Evolutionary conservation across 2,797 vertebrate genomes (phyloP), one percentile per base, ranked within the genome.

Genomic region (Rhynchonycteris naso): DNA sequence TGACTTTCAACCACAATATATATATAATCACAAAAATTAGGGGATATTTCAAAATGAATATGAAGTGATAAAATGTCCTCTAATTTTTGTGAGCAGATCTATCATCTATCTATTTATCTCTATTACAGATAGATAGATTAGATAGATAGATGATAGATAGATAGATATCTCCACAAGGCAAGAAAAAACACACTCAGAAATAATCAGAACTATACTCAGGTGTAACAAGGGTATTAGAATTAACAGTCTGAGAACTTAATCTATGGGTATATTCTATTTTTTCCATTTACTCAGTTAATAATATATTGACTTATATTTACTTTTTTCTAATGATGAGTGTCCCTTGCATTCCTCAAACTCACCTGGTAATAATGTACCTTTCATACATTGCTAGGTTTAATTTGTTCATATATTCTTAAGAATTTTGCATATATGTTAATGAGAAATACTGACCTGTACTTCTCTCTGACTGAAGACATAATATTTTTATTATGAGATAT

Each of bases 401-500:
- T 54, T 43, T 90, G 22, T 7, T 80, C 50, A 28, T n/a, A 26
- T 86, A 18, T 59, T 86, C 47, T 50, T 56, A 88, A 82, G 35
- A 82, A 75, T 61, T 52, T 68, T 68, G 9, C 8, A 43, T 43
- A 43, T 43, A 43, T 43, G 43, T 43, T 43, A 43, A 43, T 43
- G 43, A 43, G 43, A 43, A 93, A 80, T 47, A 80, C 3, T 35
- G 9, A 1, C 26, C 26, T 81, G 1, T 47, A 18, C 19, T 52
- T 83, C 61, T 80, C n/a, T 24, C 22, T 65, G 21, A 5, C 8
- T 71, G 21, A n/a, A n/a, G 7, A 43, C n/a, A 47, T n/a, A 65
- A 52, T 14, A 83, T 69, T 93, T 84, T 21, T 52, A n/a, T n/a
- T n/a, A n/a, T n/a, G 63, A 75, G 30, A 84, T n/a, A 76, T 88